These are phyloP conservation scores for Apocheima hispidaria DNA, from an alignment of 2,888 invertebrate species.

Conservation along the genomic window DNA sequence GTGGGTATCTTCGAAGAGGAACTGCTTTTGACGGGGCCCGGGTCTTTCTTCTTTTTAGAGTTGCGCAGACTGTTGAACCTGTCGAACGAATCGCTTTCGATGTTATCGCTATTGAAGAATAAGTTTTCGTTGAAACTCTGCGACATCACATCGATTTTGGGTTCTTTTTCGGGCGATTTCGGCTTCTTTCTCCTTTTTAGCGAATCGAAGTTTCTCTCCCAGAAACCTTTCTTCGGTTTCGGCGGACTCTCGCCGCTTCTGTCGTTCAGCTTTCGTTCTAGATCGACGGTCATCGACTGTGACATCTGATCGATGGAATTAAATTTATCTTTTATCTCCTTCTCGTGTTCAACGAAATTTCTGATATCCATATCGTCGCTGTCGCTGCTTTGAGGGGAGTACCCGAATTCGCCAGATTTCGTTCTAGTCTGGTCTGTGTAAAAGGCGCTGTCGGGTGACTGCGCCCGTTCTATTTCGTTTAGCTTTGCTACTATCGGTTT, in stretches of 20 bases:
- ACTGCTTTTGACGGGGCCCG: slow-evolving; percentile 72
- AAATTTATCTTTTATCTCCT: slow-evolving; percentile 78
- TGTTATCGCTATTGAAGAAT: slow-evolving; percentile 79
- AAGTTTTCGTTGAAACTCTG: slow-evolving; percentile 85
- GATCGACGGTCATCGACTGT: slow-evolving; percentile 82
- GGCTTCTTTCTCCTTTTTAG: slow-evolving; percentile 77
- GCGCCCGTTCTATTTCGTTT: slow-evolving; percentile 77
- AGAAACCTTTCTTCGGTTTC: slow-evolving; percentile 78
- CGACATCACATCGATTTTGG: slow-evolving; percentile 76
- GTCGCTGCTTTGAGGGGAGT: slow-evolving; percentile 80
- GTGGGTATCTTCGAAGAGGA: slow-evolving; percentile 83
- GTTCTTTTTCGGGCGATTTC: slow-evolving; percentile 71
- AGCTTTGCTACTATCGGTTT: slow-evolving; percentile 76
- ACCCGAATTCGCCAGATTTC: slow-evolving; percentile 80
- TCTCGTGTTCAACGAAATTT: slow-evolving; percentile 75
- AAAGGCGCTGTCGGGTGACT: slow-evolving; percentile 81
- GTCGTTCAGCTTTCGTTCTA: slow-evolving; percentile 70
- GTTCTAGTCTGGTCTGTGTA: slow-evolving; percentile 85
- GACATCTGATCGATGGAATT: slow-evolving; percentile 84
- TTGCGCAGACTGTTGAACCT: slow-evolving; percentile 78
- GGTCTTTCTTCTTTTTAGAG: slow-evolving; percentile 71
- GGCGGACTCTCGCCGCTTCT: slow-evolving; percentile 71
- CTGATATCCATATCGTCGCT: slow-evolving; percentile 77
- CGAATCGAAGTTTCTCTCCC: slow-evolving; percentile 84
- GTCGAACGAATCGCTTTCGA: slow-evolving; percentile 77